These are phyloP conservation scores for Indicator maculatus DNA, from an alignment of 2,113 vertebrate species.

Conservation along the genomic window DNA sequence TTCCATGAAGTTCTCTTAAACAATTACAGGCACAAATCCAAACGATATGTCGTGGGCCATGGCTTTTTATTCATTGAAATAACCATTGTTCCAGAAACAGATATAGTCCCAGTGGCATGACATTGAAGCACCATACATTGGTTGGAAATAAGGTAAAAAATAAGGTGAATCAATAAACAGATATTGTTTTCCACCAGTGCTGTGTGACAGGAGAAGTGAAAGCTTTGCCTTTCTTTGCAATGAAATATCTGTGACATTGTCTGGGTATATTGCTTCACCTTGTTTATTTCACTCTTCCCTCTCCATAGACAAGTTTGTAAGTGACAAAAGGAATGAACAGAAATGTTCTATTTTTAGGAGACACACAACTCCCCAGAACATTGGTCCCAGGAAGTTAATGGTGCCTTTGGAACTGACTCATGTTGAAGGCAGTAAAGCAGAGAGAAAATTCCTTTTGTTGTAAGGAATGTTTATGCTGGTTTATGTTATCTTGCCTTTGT, in stretches of 20 bases:
- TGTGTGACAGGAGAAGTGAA: not conserved
- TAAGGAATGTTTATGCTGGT: not conserved
- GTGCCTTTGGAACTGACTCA: not conserved
- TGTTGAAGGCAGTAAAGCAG: not conserved
- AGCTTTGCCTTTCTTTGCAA: slow-evolving; percentile 34
- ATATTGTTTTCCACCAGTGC: slow-evolving; percentile 4
- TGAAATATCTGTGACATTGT: not conserved
- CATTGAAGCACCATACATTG: not conserved
- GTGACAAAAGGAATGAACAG: not conserved
- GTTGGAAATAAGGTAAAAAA: slow-evolving; percentile 16
- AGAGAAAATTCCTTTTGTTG: not conserved
- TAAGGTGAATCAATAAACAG: slow-evolving; percentile 41
- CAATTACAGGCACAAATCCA: slow-evolving; percentile 24
- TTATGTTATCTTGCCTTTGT: not conserved
- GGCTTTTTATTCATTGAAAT: slow-evolving; percentile 14
- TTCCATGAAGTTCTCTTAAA: slow-evolving; percentile 35
- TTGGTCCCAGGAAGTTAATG: not conserved
- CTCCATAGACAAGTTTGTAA: not conserved
- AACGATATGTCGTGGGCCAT: not conserved
- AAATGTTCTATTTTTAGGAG: not conserved
- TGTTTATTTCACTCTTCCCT: not conserved
- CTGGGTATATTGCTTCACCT: not conserved
- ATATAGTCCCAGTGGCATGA: not conserved
- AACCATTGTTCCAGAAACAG: slow-evolving; percentile 44
- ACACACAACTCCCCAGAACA: not conserved